Base-by-base conservation (phyloP, 2,113 vertebrate species). In the Mormyrus iriodes region DNA sequence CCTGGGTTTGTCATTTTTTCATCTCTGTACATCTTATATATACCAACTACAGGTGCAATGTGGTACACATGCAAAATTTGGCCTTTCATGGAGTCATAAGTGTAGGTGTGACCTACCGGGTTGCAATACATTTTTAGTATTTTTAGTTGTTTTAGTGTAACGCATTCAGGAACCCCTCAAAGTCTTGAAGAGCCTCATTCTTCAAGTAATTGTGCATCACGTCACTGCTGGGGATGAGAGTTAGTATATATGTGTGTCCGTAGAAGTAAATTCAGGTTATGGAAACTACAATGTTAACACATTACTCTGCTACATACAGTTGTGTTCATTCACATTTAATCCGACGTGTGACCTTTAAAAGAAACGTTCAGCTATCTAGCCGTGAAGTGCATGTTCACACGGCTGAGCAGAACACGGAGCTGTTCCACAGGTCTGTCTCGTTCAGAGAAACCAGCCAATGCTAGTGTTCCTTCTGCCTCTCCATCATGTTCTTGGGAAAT, bases 251-350 rank as follows among this genome's bases (percentile, higher is more conserved):
- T 48, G 39, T 3, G 21, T n/a, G 19, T 48, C 9, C 21, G 3
- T 48, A 84, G 39, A 21, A 53, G 85, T 17, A 53, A 53, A 85
- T 51, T 85, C 84, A 49, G 13, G n/a, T 86, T 31, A 86, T 53
- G 24, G 85, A 53, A 53, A 39, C 51, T 31, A 86, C 85, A 86
- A 15, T 86, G 85, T 86, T 86, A 85, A 85, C 48, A 85, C 51
- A 35, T 35, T 39, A 86, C 51, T 53, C n/a, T 86, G 85, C 85
- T 86, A 86, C 35, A 53, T 86, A 86, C 27, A 52, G 13, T 49
- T 55, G 51, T 86, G 35, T 86, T 86, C 27, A 19, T 86, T 55
- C 48, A 19, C 85, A 86, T 86, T 31, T 86, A 48, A 55, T 86
- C 7, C 17, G 51, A 52, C n/a, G 17, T 7, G 27, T 52, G 48